A percentile compares a stretch with the other conserved stretches of the same genome.
These are phyloP conservation scores for Eulimnadia texana DNA, from an alignment of 1,140 invertebrate genomes.

Conservation along the genomic window DNA sequence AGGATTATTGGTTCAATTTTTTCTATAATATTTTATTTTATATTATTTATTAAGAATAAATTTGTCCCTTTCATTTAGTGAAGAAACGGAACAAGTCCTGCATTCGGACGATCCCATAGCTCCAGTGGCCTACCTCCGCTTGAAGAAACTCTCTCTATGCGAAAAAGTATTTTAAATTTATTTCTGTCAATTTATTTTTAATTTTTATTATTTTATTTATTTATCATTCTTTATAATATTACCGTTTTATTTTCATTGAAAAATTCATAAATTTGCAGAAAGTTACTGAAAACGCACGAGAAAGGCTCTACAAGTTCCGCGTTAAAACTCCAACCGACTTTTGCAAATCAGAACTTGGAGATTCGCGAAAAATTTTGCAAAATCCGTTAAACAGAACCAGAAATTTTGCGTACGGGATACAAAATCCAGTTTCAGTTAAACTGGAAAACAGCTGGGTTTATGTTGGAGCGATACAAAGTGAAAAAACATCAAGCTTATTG, in stretches of 20 bases:
- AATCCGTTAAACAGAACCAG: background rate
- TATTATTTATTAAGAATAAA: too few species aligned
- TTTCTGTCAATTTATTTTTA: background rate
- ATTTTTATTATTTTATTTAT: background rate
- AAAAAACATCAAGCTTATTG: too few species aligned
- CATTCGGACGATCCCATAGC: slow-evolving; percentile 82
- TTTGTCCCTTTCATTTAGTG: slow-evolving; percentile 40
- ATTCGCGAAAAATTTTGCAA: background rate
- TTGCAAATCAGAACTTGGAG: background rate
- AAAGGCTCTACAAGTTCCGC: background rate
- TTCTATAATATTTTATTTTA: too few species aligned
- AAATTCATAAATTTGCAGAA: too few species aligned
- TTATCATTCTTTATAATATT: too few species aligned
- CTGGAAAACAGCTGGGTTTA: background rate
- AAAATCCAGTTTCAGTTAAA: background rate
- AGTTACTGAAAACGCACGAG: background rate
- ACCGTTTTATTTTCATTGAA: too few species aligned
- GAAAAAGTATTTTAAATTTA: slow-evolving; percentile 33
- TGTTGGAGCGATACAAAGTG: background rate
- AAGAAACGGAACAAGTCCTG: slow-evolving; percentile 72
- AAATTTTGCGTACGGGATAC: background rate
- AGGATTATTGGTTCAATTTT: slow-evolving; percentile 4
- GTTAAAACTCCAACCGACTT: background rate
- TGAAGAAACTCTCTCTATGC: slow-evolving; percentile 62
- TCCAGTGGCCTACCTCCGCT: slow-evolving; percentile 80